Evolutionary conservation across 2,888 invertebrate species (phyloP).

Genomic region (Iphiclides podalirius): DNA sequence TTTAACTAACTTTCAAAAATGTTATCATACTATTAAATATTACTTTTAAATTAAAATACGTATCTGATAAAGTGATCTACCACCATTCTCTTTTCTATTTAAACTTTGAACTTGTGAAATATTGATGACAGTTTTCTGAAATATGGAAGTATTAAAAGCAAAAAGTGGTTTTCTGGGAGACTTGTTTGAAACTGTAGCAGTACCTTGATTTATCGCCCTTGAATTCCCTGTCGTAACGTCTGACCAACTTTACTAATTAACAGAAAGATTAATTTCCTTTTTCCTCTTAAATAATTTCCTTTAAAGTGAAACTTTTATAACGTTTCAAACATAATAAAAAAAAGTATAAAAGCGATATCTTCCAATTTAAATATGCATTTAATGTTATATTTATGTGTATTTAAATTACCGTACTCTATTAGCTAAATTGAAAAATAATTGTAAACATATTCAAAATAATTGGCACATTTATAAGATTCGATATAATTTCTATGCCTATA

Average conservation of each 20-base stretch:
- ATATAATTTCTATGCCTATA: too few relatives aligned
- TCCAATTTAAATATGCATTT: too few relatives aligned
- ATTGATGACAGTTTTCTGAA: conserved; percentile 49
- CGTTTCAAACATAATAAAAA: conserved; percentile 17
- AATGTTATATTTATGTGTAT: too few relatives aligned
- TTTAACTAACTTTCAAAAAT: too few relatives aligned
- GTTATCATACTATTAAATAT: too few relatives aligned
- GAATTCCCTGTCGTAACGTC: conserved; percentile 59
- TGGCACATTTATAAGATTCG: too few relatives aligned
- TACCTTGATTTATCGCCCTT: conserved; percentile 75
- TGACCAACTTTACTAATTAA: conserved; percentile 75
- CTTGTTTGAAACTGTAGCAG: conserved; percentile 51
- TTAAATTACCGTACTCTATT: too few relatives aligned
- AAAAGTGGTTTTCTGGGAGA: conserved; percentile 43
- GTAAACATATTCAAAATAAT: too few relatives aligned
- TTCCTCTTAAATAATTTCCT: conserved; percentile 69
- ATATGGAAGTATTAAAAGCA: conserved; percentile 54
- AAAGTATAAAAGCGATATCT: too few relatives aligned
- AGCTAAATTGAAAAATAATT: too few relatives aligned
- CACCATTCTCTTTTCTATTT: not conserved
- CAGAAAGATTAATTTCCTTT: conserved; percentile 76
- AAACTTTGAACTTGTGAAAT: conserved; percentile 41
- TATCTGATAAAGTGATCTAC: conserved; percentile 7
- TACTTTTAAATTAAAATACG: too few relatives aligned
- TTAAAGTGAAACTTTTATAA: conserved; percentile 50